Conservation (phyloP, 2,113 vertebrate species). For the Cacatua alba region DNA sequence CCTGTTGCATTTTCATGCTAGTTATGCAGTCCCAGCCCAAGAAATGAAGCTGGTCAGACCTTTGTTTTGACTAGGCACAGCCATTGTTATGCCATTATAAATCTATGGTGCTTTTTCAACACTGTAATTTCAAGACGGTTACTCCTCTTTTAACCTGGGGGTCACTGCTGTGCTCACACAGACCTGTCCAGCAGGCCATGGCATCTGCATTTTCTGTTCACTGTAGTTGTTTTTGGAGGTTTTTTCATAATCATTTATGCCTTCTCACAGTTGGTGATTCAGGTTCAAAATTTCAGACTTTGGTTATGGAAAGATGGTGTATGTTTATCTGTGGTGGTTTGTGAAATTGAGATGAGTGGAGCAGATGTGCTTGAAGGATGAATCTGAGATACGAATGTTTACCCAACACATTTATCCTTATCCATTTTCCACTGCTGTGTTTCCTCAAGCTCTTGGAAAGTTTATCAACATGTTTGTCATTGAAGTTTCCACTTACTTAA, state of each 20-base stretch:
- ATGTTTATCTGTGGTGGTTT: neutral
- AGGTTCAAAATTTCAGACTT: neutral
- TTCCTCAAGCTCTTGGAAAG: neutral
- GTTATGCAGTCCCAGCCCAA: neutral
- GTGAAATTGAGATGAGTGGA: neutral
- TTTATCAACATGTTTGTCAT: neutral
- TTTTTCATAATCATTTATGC: neutral
- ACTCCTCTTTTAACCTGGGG: neutral
- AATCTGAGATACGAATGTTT: neutral
- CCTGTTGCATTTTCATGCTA: neutral
- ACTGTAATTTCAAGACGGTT: neutral
- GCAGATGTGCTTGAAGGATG: neutral
- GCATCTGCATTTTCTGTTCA: neutral
- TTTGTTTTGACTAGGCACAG: neutral
- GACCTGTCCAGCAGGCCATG: neutral
- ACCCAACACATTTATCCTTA: neutral
- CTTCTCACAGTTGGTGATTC: neutral
- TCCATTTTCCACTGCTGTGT: neutral
- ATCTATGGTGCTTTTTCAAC: neutral
- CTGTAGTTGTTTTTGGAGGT: neutral
- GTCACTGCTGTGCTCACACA: neutral
- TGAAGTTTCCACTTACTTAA: neutral
- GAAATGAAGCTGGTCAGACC: neutral
- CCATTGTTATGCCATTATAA: accelerated
- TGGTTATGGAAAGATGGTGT: neutral